A percentile compares a stretch with the other conserved stretches of the same genome.
Evolutionary conservation across 2,888 invertebrate genomes (phyloP).

Genomic region (Pyrochroa serraticornis): DNA sequence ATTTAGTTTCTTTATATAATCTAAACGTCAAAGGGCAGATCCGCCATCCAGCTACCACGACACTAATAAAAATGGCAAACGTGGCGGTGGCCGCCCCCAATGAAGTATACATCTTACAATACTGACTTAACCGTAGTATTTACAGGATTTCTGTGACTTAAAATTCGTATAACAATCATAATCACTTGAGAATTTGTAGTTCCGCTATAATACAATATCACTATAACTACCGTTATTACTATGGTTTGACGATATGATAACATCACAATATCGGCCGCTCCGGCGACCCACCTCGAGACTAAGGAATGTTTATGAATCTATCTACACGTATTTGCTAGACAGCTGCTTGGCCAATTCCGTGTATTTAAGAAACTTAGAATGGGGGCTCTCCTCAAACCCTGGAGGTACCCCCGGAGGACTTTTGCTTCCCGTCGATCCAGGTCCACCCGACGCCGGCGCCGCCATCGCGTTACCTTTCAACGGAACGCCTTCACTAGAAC

Average conservation of each 20-base stretch:
- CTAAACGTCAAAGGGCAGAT: conserved; percentile 40
- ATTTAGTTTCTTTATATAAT: conserved; percentile 37
- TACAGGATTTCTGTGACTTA: conserved; percentile 54
- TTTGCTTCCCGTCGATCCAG: conserved; percentile 45
- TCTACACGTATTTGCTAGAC: conserved; percentile 94
- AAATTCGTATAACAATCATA: conserved; percentile 59
- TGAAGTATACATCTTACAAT: conserved; percentile 54
- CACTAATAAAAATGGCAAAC: conserved; percentile 19
- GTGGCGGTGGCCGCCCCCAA: conserved; percentile 28
- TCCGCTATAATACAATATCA: conserved; percentile 47
- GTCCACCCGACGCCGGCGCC: conserved; percentile 41
- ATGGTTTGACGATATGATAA: conserved; percentile 72
- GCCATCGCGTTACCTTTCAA: conserved; percentile 45
- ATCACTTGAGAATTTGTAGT: conserved; percentile 55
- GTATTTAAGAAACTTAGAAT: conserved; percentile 97
- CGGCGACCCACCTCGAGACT: conserved; percentile 48
- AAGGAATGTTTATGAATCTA: conserved; percentile 43
- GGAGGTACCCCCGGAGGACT: conserved; percentile 58
- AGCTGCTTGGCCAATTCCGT: conserved; percentile 98
- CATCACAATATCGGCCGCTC: conserved; percentile 69
- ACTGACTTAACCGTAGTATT: conserved; percentile 56
- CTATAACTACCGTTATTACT: conserved; percentile 46
- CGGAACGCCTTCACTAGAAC: conserved; percentile 44
- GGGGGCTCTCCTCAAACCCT: conserved; percentile 86
- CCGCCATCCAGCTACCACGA: conserved; percentile 13